Conservation (phyloP, 2,113 vertebrate genomes). For the Phocoena sinus region DNA sequence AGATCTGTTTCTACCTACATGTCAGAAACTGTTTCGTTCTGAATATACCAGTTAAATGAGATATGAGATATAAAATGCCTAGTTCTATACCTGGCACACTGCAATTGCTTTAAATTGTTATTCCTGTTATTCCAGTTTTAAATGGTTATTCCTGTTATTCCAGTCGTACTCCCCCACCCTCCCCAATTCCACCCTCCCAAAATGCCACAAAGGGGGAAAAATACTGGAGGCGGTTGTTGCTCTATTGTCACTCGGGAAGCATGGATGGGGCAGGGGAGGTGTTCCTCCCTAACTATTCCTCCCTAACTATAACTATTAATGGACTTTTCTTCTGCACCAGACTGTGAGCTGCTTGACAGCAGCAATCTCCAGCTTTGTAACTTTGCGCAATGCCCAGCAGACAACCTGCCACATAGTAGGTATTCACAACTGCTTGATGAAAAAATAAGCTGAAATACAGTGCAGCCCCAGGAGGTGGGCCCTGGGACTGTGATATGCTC, state of each 20-base stretch:
- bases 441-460: background rate
- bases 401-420: background rate
- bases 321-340: background rate
- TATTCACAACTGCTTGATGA: background rate
- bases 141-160: background rate
- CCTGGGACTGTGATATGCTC: accelerated
- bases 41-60: background rate
- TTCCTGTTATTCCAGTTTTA: background rate
- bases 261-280: accelerated
- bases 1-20: background rate
- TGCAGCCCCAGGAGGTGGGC: accelerated
- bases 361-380: background rate
- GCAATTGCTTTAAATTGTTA: background rate
- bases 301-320: too few relatives aligned
- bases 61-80: background rate
- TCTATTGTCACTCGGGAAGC: background rate
- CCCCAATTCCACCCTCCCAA: background rate
- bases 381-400: background rate
- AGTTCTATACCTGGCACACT: accelerated
- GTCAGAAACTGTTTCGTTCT: background rate
- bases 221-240: background rate
- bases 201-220: background rate
- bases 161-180: background rate
- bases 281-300: too few relatives aligned
- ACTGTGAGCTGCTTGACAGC: background rate